Conservation (phyloP, 2,797 vertebrate genomes). For the Rhyacichthys aspro region DNA sequence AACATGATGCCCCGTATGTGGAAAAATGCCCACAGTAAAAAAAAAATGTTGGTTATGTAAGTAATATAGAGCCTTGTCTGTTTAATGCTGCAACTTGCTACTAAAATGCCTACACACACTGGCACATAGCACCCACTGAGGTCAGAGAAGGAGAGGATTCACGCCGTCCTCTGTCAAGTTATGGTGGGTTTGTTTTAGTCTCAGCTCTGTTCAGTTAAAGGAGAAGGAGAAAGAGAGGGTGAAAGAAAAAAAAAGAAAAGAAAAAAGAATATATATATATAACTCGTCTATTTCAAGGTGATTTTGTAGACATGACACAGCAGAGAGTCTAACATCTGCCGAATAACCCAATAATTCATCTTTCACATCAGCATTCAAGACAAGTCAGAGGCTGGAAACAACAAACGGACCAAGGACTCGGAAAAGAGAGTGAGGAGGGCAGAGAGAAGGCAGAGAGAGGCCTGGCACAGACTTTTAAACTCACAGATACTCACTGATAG, state of each 20-base stretch:
- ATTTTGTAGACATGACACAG: constrained; percentile 74
- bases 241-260: constrained; percentile 47
- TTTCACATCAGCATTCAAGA: constrained; percentile 79
- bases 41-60: constrained; percentile 62
- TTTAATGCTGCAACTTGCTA: constrained; percentile 41
- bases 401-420: constrained; percentile 71
- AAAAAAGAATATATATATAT: background rate
- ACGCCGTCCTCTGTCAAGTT: constrained; percentile 49
- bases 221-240: constrained; percentile 39
- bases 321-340: constrained; percentile 74
- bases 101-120: constrained; percentile 39
- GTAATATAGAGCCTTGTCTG: constrained; percentile 40
- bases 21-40: constrained; percentile 27
- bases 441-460: constrained; percentile 31
- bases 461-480: constrained; percentile 25
- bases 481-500: constrained; percentile 48
- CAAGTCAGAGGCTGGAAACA: constrained; percentile 68
- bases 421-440: constrained; percentile 41
- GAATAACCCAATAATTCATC: constrained; percentile 78
- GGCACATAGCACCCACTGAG: constrained; percentile 45
- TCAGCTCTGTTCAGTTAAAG: constrained; percentile 40
- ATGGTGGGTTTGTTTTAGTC: constrained; percentile 48
- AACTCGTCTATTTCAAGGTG: constrained; percentile 70
- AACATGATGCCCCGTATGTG: constrained; percentile 69
- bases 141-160: constrained; percentile 51